Evolutionary conservation across 2,797 vertebrate genomes (phyloP), one percentile per base, ranked within the genome.

Genomic region (Coilia nasus): DNA sequence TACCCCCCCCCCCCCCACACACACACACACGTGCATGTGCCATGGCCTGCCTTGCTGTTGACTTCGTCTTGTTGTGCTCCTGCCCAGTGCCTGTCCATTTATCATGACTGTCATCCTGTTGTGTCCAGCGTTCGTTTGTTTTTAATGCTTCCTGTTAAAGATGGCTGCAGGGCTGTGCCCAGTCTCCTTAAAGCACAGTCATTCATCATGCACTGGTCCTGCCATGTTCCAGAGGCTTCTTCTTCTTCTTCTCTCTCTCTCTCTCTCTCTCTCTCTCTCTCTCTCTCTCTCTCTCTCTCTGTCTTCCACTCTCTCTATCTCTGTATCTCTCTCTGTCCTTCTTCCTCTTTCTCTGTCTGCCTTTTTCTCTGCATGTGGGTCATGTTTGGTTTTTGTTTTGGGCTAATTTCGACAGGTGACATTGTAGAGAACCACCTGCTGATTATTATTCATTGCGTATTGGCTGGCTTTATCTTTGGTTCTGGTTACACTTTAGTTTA

Each of bases 81-180:
- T 78, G 83, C 84, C 85, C 47, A 41, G 81, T 84, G 83, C 87
- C 85, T 31, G 82, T 89, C 83, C 90, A 93, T 94, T 88, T 89
- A 92, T 95, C 92, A 94, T 84, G 81, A 64, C 54, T 75, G 81
- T 80, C 80, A 6, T 83, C 89, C 89, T 92, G 90, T 91, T 10
- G 50, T 88, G 81, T 83, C 56, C 14, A 54, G 81, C 25, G 46
- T 90, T 54, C 50, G 90, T 91, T 93, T 92, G 88, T 90, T 92
- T 89, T 87, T 88, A 78, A 78, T 2, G 31, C 86, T 83, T 89
- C 83, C 89, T 87, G 86, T 44, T 85, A 80, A 83, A 84, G 86
- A 86, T 82, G 82, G 80, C 87, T 62, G 35, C 57, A 81, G 82
- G 88, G 75, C 90, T 85, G 31, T 3, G 31, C 35, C 71, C 31